phyloP scores from a whole-genome alignment of 2,113 vertebrate genomes.

The Pycnonotus jocosus region DNA sequence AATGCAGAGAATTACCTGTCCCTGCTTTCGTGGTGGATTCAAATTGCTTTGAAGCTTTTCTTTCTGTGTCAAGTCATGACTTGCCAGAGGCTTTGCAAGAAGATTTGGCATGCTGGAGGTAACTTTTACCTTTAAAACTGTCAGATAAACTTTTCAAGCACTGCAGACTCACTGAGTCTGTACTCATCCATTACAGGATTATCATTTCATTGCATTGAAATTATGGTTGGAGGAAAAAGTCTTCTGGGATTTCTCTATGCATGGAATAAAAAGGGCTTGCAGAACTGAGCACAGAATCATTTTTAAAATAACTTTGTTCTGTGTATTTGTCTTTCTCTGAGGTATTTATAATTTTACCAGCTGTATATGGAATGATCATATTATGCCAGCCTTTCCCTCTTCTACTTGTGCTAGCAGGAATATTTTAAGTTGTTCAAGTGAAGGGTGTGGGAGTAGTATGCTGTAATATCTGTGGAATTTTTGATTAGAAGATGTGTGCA shows the following conservation, averaged over 20 bases:
- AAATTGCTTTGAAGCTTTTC: constrained; percentile 2
- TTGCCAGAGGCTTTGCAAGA: constrained; percentile 9
- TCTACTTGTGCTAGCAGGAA: neutral
- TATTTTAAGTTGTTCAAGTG: neutral
- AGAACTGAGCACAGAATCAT: neutral
- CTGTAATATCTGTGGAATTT: constrained; percentile 42
- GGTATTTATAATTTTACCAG: neutral
- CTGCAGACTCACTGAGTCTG: neutral
- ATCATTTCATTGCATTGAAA: neutral
- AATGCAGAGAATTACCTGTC: neutral
- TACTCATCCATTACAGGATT: neutral
- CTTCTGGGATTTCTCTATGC: neutral
- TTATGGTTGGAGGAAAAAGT: neutral
- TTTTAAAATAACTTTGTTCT: neutral
- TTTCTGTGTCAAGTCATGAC: neutral
- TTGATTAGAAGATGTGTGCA: neutral
- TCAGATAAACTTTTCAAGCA: neutral
- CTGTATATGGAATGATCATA: neutral
- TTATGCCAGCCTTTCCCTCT: neutral
- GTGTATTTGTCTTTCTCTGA: neutral
- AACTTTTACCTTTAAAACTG: neutral
- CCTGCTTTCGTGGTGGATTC: neutral
- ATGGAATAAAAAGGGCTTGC: neutral
- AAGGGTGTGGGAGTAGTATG: neutral
- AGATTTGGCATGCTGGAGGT: neutral